phyloP scores from a whole-genome alignment of 1,140 invertebrate genomes.

The Gerris buenoi region DNA sequence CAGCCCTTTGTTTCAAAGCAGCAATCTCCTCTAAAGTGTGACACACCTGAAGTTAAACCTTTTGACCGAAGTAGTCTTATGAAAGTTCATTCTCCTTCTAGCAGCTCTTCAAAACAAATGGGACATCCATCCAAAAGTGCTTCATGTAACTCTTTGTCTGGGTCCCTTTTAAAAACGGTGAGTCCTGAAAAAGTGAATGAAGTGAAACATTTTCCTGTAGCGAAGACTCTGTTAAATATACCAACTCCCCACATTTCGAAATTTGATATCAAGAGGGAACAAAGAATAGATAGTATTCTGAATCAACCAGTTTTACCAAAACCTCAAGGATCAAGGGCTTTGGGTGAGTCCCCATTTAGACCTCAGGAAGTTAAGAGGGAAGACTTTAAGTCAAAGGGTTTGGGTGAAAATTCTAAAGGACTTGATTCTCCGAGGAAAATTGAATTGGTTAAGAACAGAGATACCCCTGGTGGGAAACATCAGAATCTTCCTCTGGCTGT shows the following conservation, averaged over 20 bases:
- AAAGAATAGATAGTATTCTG: neutral
- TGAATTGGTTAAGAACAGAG: neutral
- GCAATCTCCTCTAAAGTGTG: neutral
- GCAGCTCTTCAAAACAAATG: neutral
- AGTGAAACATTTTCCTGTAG: no score
- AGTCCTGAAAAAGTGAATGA: no score
- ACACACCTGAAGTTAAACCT: constrained; percentile 13
- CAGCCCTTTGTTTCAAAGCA: neutral
- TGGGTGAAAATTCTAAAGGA: neutral
- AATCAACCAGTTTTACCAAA: neutral
- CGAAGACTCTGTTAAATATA: neutral
- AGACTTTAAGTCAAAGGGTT: neutral
- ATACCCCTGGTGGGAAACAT: constrained; percentile 18
- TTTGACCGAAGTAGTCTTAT: neutral
- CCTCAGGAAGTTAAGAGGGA: neutral
- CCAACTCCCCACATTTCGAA: neutral
- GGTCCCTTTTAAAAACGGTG: neutral
- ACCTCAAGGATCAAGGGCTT: neutral
- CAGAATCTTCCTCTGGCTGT: constrained; percentile 19
- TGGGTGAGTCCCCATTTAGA: neutral
- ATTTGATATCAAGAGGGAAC: neutral
- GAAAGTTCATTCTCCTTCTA: neutral
- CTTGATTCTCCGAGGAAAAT: neutral
- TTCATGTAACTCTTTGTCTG: no score
- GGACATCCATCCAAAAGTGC: neutral